These are phyloP conservation scores for Dendroctonus valens DNA, from an alignment of 1,140 invertebrate species.

Conservation along the genomic window DNA sequence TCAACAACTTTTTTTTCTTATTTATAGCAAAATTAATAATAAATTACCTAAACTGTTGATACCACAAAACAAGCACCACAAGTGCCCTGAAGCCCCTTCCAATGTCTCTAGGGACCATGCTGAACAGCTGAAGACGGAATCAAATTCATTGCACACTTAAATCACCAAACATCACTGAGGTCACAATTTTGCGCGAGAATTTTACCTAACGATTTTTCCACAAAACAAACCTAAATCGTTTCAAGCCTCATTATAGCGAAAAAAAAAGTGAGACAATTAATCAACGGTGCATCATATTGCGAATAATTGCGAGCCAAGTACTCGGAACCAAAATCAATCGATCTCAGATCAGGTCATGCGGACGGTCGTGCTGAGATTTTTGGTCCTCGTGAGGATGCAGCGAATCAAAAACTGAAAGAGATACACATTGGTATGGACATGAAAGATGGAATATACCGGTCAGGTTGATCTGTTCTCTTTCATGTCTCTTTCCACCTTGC, in stretches of 20 bases:
- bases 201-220: too few relatives aligned
- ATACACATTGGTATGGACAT: conserved; percentile 25
- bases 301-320: too few relatives aligned
- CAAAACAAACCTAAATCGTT: too few relatives aligned
- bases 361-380: background rate
- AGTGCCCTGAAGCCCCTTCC: conserved; percentile 16
- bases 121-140: conserved; percentile 5
- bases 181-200: too few relatives aligned
- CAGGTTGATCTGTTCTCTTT: conserved; percentile 29
- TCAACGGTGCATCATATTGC: too few relatives aligned
- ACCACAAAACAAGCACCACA: conserved; percentile 16
- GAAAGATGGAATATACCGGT: conserved; percentile 20
- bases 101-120: conserved; percentile 22
- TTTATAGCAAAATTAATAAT: background rate
- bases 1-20: background rate
- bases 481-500: conserved; percentile 19
- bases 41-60: conserved; percentile 21
- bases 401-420: conserved; percentile 27
- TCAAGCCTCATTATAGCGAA: too few relatives aligned
- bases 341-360: background rate
- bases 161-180: conserved; percentile 10
- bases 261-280: too few relatives aligned
- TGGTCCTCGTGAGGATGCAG: conserved; percentile 5
- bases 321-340: conserved; percentile 4
- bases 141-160: conserved; percentile 13